Base-by-base conservation (phyloP, 2,797 vertebrate genomes). In the Strix occidentalis region DNA sequence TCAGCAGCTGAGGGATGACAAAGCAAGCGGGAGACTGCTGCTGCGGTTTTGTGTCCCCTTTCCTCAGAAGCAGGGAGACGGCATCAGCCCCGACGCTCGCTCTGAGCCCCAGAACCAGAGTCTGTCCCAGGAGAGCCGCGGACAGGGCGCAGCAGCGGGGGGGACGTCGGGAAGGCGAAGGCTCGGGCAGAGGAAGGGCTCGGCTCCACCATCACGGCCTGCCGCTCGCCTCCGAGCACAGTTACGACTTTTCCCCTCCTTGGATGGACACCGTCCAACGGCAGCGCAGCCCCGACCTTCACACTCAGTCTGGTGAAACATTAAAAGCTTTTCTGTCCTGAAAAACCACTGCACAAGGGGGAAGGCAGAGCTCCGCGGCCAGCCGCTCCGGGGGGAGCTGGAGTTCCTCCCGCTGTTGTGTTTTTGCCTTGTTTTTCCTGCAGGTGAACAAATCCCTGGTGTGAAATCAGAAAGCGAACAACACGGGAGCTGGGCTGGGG, bases 1-100 rank as follows among this genome's bases (percentile, higher is more conserved):
- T 14, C 45, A 4, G 50, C 71, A 35, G 39, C 57, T 0, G 20
- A 3, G 0, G 20, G 83, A 2, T 12, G 33, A 37, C 11, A 7
- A 8, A 51, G 21, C 0, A 1, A 60, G 39, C 0, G 3, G 39
- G 31, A 48, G 48, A 2, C 31, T 5, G 10, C n/a, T 0, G 4
- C 1, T 1, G 35, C 6, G 0, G 3, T 4, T 31, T 35, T 39
- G 33, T 46, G 51, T 23, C 39, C 57, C 66, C 50, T 15, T 46
- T 10, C 28, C 61, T 50, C 7, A 4, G 35, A 48, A 70, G 54
- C 0, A 3, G 78, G 60, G 66, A n/a, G 72, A n/a, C 13, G 33
- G 21, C 11, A 33, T 17, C 26, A 13, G 1, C 0, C 5, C 31
- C 20, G 29, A 10, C 1, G 8, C 24, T 54, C 3, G 3, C 53